Percentiles rank a stretch among this genome's conserved stretches.
phyloP scores from a whole-genome alignment of 2,888 invertebrate species.

The Oscheius sp. region DNA sequence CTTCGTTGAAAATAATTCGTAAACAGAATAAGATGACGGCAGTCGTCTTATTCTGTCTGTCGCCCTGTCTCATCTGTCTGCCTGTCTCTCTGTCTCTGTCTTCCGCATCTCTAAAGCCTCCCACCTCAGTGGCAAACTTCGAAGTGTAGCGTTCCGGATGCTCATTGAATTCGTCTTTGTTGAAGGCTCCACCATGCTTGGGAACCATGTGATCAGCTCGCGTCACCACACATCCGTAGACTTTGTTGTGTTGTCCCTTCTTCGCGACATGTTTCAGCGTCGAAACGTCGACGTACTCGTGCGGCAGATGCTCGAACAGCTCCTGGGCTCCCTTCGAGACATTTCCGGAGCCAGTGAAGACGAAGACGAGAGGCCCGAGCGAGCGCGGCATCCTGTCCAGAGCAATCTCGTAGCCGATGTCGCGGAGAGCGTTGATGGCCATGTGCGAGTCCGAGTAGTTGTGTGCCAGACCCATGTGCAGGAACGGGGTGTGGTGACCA shows the following conservation, averaged over 20 bases:
- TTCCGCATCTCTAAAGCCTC: not conserved
- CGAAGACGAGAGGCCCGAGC: conserved; percentile 94
- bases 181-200: conserved; percentile 91
- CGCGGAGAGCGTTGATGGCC: conserved; percentile 95
- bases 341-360: conserved; percentile 97
- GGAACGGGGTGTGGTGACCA: conserved; percentile 98
- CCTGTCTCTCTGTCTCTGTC: no score
- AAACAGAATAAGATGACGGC: no score
- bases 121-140: conserved; percentile 89
- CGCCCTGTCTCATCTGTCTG: no score
- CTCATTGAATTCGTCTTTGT: conserved; percentile 89
- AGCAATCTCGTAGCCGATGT: conserved; percentile 98
- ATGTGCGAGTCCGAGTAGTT: conserved; percentile 97
- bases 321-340: conserved; percentile 84
- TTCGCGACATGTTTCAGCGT: conserved; percentile 93
- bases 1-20: no score
- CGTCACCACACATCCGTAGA: conserved; percentile 94
- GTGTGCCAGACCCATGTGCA: conserved; percentile 98
- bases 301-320: conserved; percentile 93
- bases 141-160: conserved; percentile 94
- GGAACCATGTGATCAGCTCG: conserved; percentile 92
- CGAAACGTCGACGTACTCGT: conserved; percentile 95
- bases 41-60: no score
- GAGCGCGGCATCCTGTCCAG: conserved; percentile 94
- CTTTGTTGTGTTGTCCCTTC: conserved; percentile 93